phyloP scores from a whole-genome alignment of 2,797 vertebrate species.

The Gymnodraco acuticeps region DNA sequence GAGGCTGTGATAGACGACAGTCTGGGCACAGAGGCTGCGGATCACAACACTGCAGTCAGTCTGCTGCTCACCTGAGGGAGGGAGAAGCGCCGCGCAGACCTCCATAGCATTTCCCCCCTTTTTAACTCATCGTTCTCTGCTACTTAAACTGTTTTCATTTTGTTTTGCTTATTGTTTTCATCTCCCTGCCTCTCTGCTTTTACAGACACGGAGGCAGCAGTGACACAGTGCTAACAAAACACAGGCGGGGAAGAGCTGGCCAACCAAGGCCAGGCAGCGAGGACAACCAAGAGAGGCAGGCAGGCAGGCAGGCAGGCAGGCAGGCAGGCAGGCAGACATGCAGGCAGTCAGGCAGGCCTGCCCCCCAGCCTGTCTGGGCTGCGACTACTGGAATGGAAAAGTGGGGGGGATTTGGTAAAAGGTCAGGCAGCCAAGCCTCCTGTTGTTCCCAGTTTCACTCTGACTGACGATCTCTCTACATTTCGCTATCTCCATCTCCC shows the following conservation, averaged over 20 bases:
- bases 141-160: constrained; percentile 41
- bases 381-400: constrained; percentile 84
- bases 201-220: constrained; percentile 37
- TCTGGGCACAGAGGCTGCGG: constrained; percentile 62
- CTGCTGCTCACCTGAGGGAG: constrained; percentile 62
- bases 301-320: constrained; percentile 48
- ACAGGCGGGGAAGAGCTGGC: constrained; percentile 36
- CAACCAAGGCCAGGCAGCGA: constrained; percentile 39
- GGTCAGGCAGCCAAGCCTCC: constrained; percentile 80
- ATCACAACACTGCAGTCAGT: constrained; percentile 67
- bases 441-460: constrained; percentile 66
- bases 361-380: constrained; percentile 81
- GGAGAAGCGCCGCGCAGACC: constrained; percentile 6
- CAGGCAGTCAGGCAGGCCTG: constrained; percentile 56
- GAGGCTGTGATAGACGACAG: constrained; percentile 61
- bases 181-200: constrained; percentile 28
- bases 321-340: constrained; percentile 52
- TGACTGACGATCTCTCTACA: constrained; percentile 54
- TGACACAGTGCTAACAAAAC: constrained; percentile 56
- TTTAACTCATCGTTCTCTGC: constrained; percentile 37
- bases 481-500: constrained; percentile 50
- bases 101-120: constrained; percentile 8
- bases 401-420: constrained; percentile 81
- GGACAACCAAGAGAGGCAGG: constrained; percentile 51
- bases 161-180: constrained; percentile 27